Base-by-base conservation (phyloP, 2,888 invertebrate species). In the Tortricodes alternella region DNA sequence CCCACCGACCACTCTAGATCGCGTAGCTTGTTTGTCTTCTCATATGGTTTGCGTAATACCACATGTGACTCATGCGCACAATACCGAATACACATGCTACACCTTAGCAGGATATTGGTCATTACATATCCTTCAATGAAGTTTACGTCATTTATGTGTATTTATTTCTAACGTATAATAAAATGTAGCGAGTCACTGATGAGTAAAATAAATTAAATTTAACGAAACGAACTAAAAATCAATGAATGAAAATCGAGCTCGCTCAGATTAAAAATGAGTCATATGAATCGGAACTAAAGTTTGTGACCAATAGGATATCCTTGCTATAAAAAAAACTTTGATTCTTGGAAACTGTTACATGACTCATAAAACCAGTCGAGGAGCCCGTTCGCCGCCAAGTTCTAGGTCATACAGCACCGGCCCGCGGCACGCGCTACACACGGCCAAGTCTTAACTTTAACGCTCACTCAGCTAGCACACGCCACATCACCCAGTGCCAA, bases 381-480 rank as follows among this genome's bases (percentile, higher is more conserved):
- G 58, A 61, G 66, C 74, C 72, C 61, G 71, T 64, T 70, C 53
- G 63, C 76, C 74, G 71, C 53, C 81, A 84, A 87, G 85, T 85
- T 87, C 86, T 88, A 85, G 89, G 89, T 81, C 85, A 82, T 74
- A 82, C 80, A 78, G 71, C 80, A 77, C 72, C 71, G 76, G 68
- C 64, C 67, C 62, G 53, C 53, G 59, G 55, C 60, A 11, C 5
- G 9, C n/a, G n/a, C 11, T 5, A 11, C 1, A n/a, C 29, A 11
- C 3, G 29, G 29, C 29, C n/a, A n/a, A n/a, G n/a, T n/a, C n/a
- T n/a, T n/a, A n/a, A n/a, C n/a, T n/a, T n/a, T n/a, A n/a, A n/a
- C n/a, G n/a, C n/a, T n/a, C n/a, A n/a, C n/a, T n/a, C n/a, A n/a
- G n/a, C n/a, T n/a, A n/a, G n/a, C n/a, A n/a, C n/a, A n/a, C n/a